Base-by-base conservation (phyloP, 2,797 vertebrate species). In the Rhinatrema bivittatum region DNA sequence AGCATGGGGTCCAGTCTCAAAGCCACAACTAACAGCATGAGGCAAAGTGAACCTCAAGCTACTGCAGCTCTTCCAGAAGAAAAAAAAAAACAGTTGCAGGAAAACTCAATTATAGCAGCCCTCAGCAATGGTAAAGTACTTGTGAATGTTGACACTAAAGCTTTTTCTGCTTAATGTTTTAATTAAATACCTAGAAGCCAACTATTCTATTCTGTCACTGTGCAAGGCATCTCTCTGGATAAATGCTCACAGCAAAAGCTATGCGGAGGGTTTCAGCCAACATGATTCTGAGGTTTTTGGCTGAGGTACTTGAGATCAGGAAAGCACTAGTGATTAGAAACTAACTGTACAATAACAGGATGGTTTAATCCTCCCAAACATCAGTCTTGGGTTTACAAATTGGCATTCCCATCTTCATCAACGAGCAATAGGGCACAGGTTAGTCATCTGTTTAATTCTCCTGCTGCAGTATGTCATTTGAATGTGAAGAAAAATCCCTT, bases 381-480 rank as follows among this genome's bases (percentile, higher is more conserved):
- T 78, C 78, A 82, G 56, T 81, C 19, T 32, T 51, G 62, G 60
- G 74, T 75, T 78, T 80, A 66, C 56, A 78, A 75, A 66, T 77
- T 82, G 79, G 77, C 74, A 76, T 70, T 66, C 67, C 69, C 60
- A 63, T 77, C 77, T 77, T 82, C 72, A 65, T 74, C 63, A 61
- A 56, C 72, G 80, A 68, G 79, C 71, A 77, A 77, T 82, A 85
- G 78, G 78, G 72, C 79, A 78, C 51, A 80, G 68, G 80, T 79
- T 81, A 82, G 78, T 82, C 81, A 78, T 81, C 70, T 82, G 79
- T 74, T 84, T 83, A 81, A 82, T 84, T 84, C 75, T 75, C 71
- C 59, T 61, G 69, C 69, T 74, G 73, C 70, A 28, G 67, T 67
- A 48, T 78, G 80, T 83, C 76, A 79, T 83, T 79, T 81, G 66